Base-by-base conservation (phyloP, 2,888 invertebrate genomes). In the Rhodophaea formosa region DNA sequence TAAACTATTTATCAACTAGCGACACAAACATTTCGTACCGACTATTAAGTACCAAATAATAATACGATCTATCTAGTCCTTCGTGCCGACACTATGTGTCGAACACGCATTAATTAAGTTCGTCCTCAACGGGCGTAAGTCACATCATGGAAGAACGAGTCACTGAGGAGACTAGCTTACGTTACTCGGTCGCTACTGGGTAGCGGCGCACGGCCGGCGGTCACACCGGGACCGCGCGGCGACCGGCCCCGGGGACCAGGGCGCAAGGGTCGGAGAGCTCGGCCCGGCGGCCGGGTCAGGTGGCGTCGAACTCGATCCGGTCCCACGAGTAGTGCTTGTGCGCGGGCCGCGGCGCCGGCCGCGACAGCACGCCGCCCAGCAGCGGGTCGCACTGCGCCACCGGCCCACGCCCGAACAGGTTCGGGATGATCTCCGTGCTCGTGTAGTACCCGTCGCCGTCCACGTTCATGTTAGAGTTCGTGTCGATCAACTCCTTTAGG, bases 271-370 rank as follows among this genome's bases (percentile, higher is more conserved):
- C 47, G 63, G 64, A 55, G 60, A 53, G 53, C 57, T 42, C 45
- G 65, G 61, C 51, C 43, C 53, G 6, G 44, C 8, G 46, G 59
- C 69, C 64, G 75, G 76, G 91, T 91, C 91, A 91, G 71, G 91
- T 91, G 82, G 95, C 94, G 77, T 95, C 94, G 82, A 93, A 95
- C 84, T 95, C 95, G 68, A 95, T 93, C 77, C 94, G 94, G 80
- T 96, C 96, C 96, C 96, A 96, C 14, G 94, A 93, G 71, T 94
- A 92, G 67, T 93, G 93, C 64, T 93, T 91, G 62, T 92, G 93
- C 62, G 93, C 93, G 61, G 95, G 94, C 45, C 95, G 94, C 46
- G 93, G 88, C 57, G 88, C 75, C 29, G 95, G 94, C 1, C 86
- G 79, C 59, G 49, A 8, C 42, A 84, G 70, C 65, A 93, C 94